phyloP scores from a whole-genome alignment of 2,113 vertebrate species.

The Hemibagrus wyckioides region DNA sequence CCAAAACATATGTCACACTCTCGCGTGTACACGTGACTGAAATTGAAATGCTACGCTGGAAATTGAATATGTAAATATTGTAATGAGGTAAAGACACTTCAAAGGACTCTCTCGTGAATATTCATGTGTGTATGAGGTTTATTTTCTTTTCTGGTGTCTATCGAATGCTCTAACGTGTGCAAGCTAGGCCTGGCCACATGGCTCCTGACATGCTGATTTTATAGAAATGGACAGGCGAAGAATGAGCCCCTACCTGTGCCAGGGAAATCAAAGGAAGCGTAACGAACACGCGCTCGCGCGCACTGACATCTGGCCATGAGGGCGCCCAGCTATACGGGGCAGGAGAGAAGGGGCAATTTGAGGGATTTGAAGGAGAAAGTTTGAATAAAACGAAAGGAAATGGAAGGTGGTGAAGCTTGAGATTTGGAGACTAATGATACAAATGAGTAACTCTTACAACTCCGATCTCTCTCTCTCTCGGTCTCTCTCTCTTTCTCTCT shows the following conservation, averaged over 20 bases:
- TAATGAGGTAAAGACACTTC: conserved; percentile 54
- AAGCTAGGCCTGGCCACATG: conserved; percentile 42
- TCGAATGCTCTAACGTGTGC: neutral
- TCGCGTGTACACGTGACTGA: neutral
- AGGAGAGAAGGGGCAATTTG: neutral
- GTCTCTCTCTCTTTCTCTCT: neutral
- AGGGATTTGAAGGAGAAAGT: neutral
- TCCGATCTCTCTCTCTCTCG: neutral
- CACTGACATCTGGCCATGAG: conserved; percentile 11
- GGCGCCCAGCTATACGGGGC: neutral
- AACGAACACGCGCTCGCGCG: neutral
- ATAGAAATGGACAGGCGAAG: conserved; percentile 42
- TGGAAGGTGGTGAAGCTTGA: neutral
- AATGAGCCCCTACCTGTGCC: conserved; percentile 42
- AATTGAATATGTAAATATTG: conserved; percentile 49
- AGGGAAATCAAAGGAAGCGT: conserved; percentile 50
- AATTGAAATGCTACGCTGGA: neutral
- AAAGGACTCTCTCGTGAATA: conserved; percentile 52
- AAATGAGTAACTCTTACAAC: neutral
- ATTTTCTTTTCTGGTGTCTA: conserved; percentile 30
- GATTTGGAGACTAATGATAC: neutral
- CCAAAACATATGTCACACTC: neutral
- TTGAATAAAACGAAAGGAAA: neutral
- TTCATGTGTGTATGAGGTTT: conserved; percentile 21
- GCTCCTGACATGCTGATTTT: conserved; percentile 44